A percentile compares a stretch with the other conserved stretches of the same genome.
Conservation (phyloP, 2,888 invertebrate genomes). For the Dione juno region DNA sequence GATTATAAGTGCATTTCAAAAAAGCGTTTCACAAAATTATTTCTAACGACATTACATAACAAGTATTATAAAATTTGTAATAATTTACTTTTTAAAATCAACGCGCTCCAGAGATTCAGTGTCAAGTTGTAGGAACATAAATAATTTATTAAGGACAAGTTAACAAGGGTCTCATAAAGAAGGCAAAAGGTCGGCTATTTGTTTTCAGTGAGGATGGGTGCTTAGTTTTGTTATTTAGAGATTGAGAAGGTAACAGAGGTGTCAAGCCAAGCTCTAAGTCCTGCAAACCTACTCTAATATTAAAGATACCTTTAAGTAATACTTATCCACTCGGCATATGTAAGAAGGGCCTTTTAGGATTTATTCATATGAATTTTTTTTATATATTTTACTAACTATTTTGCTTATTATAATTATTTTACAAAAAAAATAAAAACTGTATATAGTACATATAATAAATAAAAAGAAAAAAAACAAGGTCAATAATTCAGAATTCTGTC, state of each 20-base stretch:
- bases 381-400: not conserved
- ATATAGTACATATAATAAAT: no score
- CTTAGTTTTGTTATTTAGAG: constrained; percentile 79
- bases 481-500: no score
- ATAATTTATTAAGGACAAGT: constrained; percentile 83
- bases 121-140: constrained; percentile 65
- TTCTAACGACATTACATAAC: no score
- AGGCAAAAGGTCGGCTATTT: constrained; percentile 83
- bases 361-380: constrained; percentile 10
- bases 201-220: constrained; percentile 76
- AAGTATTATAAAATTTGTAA: no score
- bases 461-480: not conserved
- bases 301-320: constrained; percentile 44
- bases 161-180: constrained; percentile 84
- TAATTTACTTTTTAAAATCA: constrained; percentile 66
- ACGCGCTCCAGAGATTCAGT: constrained; percentile 58
- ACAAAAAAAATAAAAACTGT: no score
- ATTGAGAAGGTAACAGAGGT: constrained; percentile 55
- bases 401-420: no score
- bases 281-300: constrained; percentile 62
- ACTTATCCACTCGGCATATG: constrained; percentile 35
- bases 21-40: no score
- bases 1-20: no score
- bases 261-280: constrained; percentile 51
- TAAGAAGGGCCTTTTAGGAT: constrained; percentile 13